Evolutionary conservation across 2,113 vertebrate genomes (phyloP).

Genomic region (Malurus alboscapulatus): DNA sequence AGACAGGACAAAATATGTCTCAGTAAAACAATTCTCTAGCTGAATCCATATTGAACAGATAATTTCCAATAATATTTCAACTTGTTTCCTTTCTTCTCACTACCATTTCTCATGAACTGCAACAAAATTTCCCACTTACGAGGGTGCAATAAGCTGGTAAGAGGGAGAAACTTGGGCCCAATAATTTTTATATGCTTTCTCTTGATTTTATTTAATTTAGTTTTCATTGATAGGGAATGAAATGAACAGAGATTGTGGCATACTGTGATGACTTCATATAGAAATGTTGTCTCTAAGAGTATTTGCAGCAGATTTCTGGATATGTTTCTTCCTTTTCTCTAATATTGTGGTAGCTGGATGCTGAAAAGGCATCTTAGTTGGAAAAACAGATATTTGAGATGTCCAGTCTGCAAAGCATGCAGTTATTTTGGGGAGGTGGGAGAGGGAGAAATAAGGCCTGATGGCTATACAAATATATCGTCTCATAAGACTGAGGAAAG

Average conservation of each 20-base stretch:
- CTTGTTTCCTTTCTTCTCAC: neutral
- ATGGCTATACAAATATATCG: neutral
- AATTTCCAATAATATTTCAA: neutral
- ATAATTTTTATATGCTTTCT: neutral
- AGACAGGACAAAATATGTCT: neutral
- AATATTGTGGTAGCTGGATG: neutral
- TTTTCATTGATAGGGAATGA: conserved; percentile 27
- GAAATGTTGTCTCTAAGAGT: neutral
- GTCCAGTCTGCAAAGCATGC: neutral
- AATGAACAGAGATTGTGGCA: conserved; percentile 28
- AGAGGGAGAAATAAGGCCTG: neutral
- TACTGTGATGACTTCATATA: neutral
- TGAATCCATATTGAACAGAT: neutral
- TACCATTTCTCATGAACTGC: neutral
- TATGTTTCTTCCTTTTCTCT: neutral
- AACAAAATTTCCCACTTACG: neutral
- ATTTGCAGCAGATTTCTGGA: neutral
- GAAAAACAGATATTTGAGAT: neutral
- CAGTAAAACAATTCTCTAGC: neutral
- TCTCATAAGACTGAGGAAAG: neutral
- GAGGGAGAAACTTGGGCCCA: neutral
- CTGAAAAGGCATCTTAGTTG: neutral
- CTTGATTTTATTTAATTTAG: neutral
- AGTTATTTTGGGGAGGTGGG: neutral
- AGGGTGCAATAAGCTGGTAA: neutral